These are phyloP conservation scores for Bufo bufo DNA, from an alignment of 2,113 vertebrate genomes.

Conservation along the genomic window DNA sequence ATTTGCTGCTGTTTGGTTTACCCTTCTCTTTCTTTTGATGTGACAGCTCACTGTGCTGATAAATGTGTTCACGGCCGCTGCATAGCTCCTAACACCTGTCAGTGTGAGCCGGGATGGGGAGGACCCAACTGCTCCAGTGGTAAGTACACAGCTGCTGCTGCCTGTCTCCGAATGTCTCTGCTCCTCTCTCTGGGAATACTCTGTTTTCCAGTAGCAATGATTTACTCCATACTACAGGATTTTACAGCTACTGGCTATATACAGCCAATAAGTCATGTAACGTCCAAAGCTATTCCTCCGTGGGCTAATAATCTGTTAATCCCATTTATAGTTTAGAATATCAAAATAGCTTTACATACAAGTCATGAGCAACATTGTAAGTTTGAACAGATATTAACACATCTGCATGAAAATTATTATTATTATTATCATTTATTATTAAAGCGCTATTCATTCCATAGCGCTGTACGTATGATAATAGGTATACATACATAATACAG, in stretches of 20 bases:
- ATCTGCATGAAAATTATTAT: too few species aligned
- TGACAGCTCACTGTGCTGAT: slow-evolving; percentile 90
- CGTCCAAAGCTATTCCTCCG: neutral
- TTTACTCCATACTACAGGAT: neutral
- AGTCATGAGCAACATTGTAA: too few species aligned
- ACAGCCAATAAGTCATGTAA: neutral
- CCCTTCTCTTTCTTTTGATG: slow-evolving; percentile 62
- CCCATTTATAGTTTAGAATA: neutral
- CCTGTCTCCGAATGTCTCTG: slow-evolving; percentile 64
- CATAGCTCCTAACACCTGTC: slow-evolving; percentile 97
- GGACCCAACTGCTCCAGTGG: slow-evolving; percentile 96
- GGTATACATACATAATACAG: too few species aligned
- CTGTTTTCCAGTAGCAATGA: neutral
- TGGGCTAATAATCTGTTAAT: neutral
- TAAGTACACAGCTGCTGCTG: slow-evolving; percentile 89
- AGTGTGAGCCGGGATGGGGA: slow-evolving; percentile 98
- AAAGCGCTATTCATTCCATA: too few species aligned
- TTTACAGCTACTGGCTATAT: neutral
- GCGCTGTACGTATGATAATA: too few species aligned
- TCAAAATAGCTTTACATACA: too few species aligned
- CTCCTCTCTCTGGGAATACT: slow-evolving; percentile 44
- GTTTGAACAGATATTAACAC: neutral
- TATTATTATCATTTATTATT: too few species aligned
- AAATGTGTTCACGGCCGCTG: slow-evolving; percentile 96
- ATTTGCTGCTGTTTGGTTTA: slow-evolving; percentile 58